These are phyloP conservation scores for Mus pahari DNA, from an alignment of 2,113 vertebrate genomes.

Conservation along the genomic window DNA sequence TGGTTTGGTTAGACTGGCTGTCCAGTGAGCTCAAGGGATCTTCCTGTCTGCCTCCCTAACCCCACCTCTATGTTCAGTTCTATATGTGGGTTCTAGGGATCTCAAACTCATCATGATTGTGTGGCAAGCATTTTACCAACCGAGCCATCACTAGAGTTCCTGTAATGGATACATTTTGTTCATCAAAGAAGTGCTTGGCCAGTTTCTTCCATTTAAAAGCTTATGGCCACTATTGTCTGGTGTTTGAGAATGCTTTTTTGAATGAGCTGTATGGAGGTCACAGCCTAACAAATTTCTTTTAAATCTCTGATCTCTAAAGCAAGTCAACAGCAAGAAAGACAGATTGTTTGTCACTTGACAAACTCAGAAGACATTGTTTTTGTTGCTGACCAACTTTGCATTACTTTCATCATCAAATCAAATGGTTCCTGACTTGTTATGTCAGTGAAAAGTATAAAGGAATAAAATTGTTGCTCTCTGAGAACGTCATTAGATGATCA, in stretches of 20 bases:
- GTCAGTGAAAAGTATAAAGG: constrained; percentile 13
- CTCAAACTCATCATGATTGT: background rate
- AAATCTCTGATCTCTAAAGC: background rate
- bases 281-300: background rate
- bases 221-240: background rate
- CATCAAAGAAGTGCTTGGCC: background rate
- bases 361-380: background rate
- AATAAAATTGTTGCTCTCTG: background rate
- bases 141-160: background rate
- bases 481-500: background rate
- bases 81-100: background rate
- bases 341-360: constrained; percentile 45
- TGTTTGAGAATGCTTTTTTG: background rate
- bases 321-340: constrained; percentile 47
- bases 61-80: background rate
- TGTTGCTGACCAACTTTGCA: constrained; percentile 40
- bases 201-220: background rate
- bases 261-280: background rate
- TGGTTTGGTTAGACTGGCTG: background rate
- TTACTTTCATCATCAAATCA: constrained; percentile 43
- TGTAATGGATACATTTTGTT: background rate
- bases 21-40: background rate
- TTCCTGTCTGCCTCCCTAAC: background rate
- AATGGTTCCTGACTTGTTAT: constrained; percentile 40
- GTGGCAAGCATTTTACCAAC: background rate